A percentile compares a stretch with the other conserved stretches of the same genome.
Evolutionary conservation across 2,113 vertebrate species (phyloP).

Genomic region (Hippocampus abdominalis): DNA sequence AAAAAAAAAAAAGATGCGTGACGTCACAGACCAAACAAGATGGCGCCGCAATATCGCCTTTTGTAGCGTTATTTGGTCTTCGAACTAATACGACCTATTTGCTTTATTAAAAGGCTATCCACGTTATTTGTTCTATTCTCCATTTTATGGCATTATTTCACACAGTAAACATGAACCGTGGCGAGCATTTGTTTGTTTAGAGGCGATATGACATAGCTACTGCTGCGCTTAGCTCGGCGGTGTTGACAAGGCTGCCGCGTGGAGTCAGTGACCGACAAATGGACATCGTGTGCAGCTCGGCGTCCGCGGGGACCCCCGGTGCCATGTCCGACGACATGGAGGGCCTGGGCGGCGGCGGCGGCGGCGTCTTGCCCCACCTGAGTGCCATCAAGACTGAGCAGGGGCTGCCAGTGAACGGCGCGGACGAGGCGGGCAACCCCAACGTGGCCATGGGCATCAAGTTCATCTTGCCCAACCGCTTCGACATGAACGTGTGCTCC

Average conservation of each 20-base stretch:
- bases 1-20: not conserved
- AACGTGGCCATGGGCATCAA: constrained; percentile 95
- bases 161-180: not conserved
- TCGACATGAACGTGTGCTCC: constrained; percentile 99
- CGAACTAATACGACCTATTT: not conserved
- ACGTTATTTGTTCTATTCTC: not conserved
- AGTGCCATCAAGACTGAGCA: constrained; percentile 86
- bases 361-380: constrained; percentile 80
- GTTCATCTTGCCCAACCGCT: constrained; percentile 94
- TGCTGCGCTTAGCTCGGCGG: not conserved
- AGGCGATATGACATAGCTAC: not conserved
- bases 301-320: constrained; percentile 65
- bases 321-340: constrained; percentile 81
- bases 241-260: not conserved
- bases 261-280: constrained; percentile 17
- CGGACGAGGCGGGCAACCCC: constrained; percentile 68
- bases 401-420: constrained; percentile 64
- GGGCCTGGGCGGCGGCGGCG: constrained; percentile 33
- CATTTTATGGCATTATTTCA: not conserved
- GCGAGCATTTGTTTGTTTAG: not conserved
- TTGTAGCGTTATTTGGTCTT: not conserved
- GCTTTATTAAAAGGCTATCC: not conserved
- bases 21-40: not conserved
- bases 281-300: constrained; percentile 64
- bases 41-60: not conserved